These are phyloP conservation scores for Hucho hucho DNA, from an alignment of 2,113 vertebrate species.

Conservation along the genomic window DNA sequence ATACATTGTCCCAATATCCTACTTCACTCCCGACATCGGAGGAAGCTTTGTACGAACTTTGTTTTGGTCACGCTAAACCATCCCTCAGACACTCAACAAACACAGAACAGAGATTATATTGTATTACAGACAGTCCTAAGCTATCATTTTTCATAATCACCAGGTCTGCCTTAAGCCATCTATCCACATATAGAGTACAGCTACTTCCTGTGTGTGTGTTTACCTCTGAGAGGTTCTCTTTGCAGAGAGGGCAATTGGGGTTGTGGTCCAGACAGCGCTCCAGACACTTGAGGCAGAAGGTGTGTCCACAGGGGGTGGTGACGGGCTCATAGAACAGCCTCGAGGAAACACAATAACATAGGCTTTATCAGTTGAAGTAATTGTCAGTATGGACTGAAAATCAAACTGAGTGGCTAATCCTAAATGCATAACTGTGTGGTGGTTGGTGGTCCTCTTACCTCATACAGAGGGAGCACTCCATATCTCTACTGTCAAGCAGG, in stretches of 20 bases:
- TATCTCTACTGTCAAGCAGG: slow-evolving; percentile 82
- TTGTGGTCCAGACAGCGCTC: slow-evolving; percentile 92
- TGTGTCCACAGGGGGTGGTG: slow-evolving; percentile 89
- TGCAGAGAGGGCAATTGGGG: slow-evolving; percentile 88
- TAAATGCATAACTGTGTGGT: too few species aligned
- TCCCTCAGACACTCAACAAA: background rate
- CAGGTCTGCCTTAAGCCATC: background rate
- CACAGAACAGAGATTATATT: background rate
- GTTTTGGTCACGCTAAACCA: background rate
- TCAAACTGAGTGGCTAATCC: too few species aligned
- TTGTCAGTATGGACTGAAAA: too few species aligned
- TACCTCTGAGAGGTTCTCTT: slow-evolving; percentile 89
- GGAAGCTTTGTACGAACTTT: background rate
- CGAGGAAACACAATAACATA: slow-evolving; percentile 8
- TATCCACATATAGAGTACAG: background rate
- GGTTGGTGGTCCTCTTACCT: slow-evolving; percentile 72
- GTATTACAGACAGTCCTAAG: background rate
- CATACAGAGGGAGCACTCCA: slow-evolving; percentile 94
- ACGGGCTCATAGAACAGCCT: slow-evolving; percentile 94
- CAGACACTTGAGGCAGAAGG: slow-evolving; percentile 93
- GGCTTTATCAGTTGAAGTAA: too few species aligned
- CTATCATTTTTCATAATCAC: background rate
- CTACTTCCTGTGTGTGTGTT: background rate
- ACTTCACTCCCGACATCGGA: too few species aligned
- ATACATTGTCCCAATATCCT: background rate